Evolutionary conservation across 2,797 vertebrate species (phyloP).

Genomic region (Sardinella longiceps): DNA sequence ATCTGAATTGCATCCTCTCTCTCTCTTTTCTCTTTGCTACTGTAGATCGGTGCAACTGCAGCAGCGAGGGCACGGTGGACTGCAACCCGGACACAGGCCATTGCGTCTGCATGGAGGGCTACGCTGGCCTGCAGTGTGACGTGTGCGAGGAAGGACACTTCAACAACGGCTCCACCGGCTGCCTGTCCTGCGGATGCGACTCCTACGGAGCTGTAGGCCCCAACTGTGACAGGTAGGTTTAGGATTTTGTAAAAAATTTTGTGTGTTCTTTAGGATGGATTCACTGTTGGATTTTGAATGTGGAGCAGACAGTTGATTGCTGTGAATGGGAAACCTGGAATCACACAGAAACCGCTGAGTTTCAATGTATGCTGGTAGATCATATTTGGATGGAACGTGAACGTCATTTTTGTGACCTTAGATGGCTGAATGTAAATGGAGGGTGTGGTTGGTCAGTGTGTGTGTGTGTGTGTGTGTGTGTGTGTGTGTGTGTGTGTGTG

Average conservation of each 20-base stretch:
- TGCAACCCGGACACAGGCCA: slow-evolving; percentile 54
- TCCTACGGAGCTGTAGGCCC: slow-evolving; percentile 46
- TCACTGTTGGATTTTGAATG: background rate
- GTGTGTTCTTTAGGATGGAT: background rate
- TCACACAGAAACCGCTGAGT: background rate
- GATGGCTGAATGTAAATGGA: background rate
- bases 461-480: background rate
- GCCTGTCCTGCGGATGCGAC: slow-evolving; percentile 57
- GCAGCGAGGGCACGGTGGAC: slow-evolving; percentile 46
- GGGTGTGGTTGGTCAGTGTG: background rate
- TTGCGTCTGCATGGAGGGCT: slow-evolving; percentile 54
- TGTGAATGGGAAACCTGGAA: background rate
- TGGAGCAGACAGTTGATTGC: background rate
- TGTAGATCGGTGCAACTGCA: slow-evolving; percentile 61
- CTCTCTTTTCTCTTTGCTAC: background rate
- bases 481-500: background rate
- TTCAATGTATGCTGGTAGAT: background rate
- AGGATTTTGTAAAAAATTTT: too few species aligned
- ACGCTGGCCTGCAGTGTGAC: slow-evolving; percentile 54
- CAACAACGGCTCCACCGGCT: slow-evolving; percentile 50
- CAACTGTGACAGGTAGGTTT: slow-evolving; percentile 54
- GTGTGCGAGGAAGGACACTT: slow-evolving; percentile 55
- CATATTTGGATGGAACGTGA: background rate
- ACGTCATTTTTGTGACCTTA: background rate
- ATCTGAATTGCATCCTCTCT: background rate